Evolutionary conservation across 2,113 vertebrate genomes (phyloP), one percentile per base, ranked within the genome.

Genomic region (Brachyhypopomus occidentalis): DNA sequence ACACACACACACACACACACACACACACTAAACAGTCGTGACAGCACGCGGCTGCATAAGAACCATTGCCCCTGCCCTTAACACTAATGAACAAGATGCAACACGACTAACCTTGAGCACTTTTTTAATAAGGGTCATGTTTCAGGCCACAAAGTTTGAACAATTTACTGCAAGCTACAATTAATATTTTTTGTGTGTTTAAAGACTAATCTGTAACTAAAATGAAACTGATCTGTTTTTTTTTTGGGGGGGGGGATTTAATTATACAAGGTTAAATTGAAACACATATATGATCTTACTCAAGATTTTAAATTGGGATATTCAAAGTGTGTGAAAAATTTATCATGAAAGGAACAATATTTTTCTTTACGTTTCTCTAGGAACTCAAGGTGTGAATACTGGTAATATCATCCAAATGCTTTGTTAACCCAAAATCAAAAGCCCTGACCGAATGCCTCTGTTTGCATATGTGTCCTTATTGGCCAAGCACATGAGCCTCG

Each of bases 121-220:
- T 25, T 63, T 63, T 63, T 5, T 20, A 36, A 36, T 67, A 79
- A 22, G 56, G 78, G 83, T 66, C 83, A 80, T 22, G 4, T 77
- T 72, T 27, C 60, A 36, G 66, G 78, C 64, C 77, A 72, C 6
- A 76, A 80, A 72, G 22, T 80, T 80, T 80, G 41, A 45, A 76
- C 79, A 80, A 64, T 84, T 75, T 34, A 78, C 83, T 84, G 52
- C 41, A 64, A 84, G 83, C 55, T 73, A 84, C 45, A 84, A 75
- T 84, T 84, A 84, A 77, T 62, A 30, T 22, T 25, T 62, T 72
- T 69, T 58, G 36, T 20, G 45, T 70, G 72, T 60, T 64, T 34
- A 36, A 38, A 55, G 78, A 45, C 70, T 41, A 48, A 60, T 34
- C 27, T 80, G 48, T 41, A 41, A 41, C 41, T 8, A 41, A 41